phyloP scores from a whole-genome alignment of 2,113 vertebrate species.

The Phycodurus eques region DNA sequence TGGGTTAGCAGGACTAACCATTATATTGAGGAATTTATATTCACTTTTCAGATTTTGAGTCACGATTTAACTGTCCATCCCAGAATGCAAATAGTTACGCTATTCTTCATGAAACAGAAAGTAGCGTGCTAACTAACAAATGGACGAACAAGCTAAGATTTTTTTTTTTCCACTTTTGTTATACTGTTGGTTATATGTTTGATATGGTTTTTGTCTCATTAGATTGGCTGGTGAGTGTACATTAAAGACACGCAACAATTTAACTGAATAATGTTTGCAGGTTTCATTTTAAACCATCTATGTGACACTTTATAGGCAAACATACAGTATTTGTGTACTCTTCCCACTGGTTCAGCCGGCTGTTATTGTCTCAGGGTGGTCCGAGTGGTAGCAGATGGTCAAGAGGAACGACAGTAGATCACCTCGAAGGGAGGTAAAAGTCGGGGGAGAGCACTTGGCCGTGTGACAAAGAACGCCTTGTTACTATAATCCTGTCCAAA shows the following conservation, averaged over 20 bases:
- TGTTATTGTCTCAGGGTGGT: constrained; percentile 63
- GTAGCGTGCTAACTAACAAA: not conserved
- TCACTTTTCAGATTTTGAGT: no score
- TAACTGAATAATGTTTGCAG: not conserved
- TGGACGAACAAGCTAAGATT: not conserved
- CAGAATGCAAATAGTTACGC: not conserved
- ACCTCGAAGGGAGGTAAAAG: constrained; percentile 53
- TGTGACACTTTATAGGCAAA: constrained; percentile 46
- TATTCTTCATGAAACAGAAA: not conserved
- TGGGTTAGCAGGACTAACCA: no score
- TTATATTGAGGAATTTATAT: no score
- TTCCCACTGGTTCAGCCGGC: constrained; percentile 42
- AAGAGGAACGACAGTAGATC: constrained; percentile 56
- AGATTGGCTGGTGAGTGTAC: not conserved
- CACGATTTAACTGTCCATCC: not conserved
- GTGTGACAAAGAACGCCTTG: constrained; percentile 53
- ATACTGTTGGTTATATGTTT: not conserved
- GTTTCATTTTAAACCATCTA: not conserved
- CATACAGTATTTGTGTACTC: constrained; percentile 52
- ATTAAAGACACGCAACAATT: not conserved
- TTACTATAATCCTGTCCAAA: constrained; percentile 31
- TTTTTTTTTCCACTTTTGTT: not conserved
- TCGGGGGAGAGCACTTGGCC: constrained; percentile 64
- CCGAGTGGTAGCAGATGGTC: constrained; percentile 69
- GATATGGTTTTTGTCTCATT: not conserved